A percentile compares a stretch with the other conserved stretches of the same genome.
Evolutionary conservation across 2,888 invertebrate species (phyloP).

Genomic region (Spicauda simplicius): DNA sequence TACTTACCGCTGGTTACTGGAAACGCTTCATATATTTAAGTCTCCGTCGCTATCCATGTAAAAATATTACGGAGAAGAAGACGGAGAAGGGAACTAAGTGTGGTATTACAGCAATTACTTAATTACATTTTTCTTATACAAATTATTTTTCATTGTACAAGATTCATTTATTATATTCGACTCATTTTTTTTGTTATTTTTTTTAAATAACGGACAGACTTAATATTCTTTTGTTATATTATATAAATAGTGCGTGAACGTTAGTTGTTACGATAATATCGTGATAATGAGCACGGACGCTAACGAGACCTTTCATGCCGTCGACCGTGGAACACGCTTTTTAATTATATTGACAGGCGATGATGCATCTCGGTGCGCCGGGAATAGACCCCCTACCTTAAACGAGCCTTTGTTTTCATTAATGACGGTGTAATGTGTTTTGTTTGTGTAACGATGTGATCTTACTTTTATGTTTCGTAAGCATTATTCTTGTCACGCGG

Average conservation of each 20-base stretch:
- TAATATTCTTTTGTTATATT: not conserved
- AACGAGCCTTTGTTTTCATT: slow-evolving; percentile 29
- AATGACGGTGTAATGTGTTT: slow-evolving; percentile 29
- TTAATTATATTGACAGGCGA: slow-evolving; percentile 69
- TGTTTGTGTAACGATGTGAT: not conserved
- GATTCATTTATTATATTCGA: too few species aligned
- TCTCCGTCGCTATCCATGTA: too few species aligned
- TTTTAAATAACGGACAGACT: not conserved
- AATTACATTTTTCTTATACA: too few species aligned
- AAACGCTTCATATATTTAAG: too few species aligned
- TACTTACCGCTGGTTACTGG: too few species aligned
- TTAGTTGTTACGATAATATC: slow-evolving; percentile 62
- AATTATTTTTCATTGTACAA: too few species aligned
- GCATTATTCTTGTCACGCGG: not conserved
- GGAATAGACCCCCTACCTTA: slow-evolving; percentile 26
- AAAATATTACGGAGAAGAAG: too few species aligned
- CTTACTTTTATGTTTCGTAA: not conserved
- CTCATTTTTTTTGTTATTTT: too few species aligned
- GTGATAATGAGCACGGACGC: slow-evolving; percentile 63
- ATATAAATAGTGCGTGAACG: slow-evolving; percentile 24
- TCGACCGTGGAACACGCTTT: slow-evolving; percentile 59
- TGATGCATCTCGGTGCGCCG: slow-evolving; percentile 31
- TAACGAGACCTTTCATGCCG: slow-evolving; percentile 72
- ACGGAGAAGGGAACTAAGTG: too few species aligned
- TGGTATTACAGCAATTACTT: too few species aligned